Evolutionary conservation across 2,113 vertebrate species (phyloP).

Genomic region (Eudyptes chrysolophus): DNA sequence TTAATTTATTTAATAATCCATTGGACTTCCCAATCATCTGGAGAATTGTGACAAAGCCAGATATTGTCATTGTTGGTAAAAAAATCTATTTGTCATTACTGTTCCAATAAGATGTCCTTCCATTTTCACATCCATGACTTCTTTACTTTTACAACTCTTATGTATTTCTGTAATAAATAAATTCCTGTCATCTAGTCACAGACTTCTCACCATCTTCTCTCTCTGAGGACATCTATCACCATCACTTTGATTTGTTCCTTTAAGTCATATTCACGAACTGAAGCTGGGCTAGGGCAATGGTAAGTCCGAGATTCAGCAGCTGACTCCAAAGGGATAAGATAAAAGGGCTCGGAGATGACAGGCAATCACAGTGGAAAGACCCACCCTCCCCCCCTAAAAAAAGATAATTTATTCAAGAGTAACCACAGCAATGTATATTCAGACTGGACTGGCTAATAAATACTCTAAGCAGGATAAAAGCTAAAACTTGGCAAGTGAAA

Average conservation of each 20-base stretch:
- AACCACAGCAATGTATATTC: neutral
- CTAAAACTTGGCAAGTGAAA: neutral
- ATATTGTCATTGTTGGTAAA: neutral
- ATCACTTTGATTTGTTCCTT: neutral
- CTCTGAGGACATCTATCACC: neutral
- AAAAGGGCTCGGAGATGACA: neutral
- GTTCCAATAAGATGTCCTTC: neutral
- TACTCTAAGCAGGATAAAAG: neutral
- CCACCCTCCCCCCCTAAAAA: neutral
- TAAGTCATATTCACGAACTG: neutral
- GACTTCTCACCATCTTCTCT: neutral
- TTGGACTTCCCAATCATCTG: neutral
- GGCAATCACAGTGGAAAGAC: neutral
- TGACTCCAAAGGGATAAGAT: neutral
- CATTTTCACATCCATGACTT: neutral
- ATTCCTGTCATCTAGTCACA: neutral
- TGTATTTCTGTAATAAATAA: neutral
- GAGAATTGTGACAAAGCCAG: neutral
- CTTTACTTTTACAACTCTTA: neutral
- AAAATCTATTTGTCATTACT: neutral
- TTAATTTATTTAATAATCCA: neutral
- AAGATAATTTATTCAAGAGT: neutral
- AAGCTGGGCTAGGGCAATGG: neutral
- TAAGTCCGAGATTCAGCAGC: neutral
- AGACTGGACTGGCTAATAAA: neutral